A percentile compares a stretch with the other conserved stretches of the same genome.
These are phyloP conservation scores for Nasonia vitripennis DNA, from an alignment of 1,140 invertebrate genomes.

Conservation along the genomic window DNA sequence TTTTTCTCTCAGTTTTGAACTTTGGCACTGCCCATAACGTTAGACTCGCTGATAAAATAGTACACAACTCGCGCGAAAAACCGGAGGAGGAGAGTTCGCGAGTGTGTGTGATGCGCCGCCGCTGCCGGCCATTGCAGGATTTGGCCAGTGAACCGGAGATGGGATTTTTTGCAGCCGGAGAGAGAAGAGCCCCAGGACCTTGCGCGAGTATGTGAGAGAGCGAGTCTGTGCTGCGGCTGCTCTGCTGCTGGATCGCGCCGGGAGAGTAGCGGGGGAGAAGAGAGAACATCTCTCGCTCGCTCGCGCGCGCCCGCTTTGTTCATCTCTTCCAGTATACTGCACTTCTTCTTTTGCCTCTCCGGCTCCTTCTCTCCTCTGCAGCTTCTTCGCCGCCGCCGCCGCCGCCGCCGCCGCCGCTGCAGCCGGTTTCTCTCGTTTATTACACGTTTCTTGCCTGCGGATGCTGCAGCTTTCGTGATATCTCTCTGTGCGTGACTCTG, in stretches of 20 bases:
- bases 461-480: slow-evolving; percentile 1
- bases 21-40: background rate
- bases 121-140: background rate
- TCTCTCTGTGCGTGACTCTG: background rate
- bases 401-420: background rate
- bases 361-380: slow-evolving; percentile 18
- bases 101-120: background rate
- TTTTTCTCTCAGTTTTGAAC: background rate
- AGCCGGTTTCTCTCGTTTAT: slow-evolving; percentile 19
- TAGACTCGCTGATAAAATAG: too few species aligned
- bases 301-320: slow-evolving; percentile 34
- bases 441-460: background rate
- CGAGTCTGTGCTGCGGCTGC: background rate
- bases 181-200: background rate
- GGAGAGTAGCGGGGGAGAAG: background rate
- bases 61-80: background rate
- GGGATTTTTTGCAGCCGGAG: background rate
- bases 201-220: slow-evolving; percentile 7
- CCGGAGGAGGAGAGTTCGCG: background rate
- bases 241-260: background rate
- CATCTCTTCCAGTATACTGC: slow-evolving; percentile 11
- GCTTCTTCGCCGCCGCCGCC: slow-evolving; percentile 21
- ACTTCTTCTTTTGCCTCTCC: slow-evolving; percentile 4
- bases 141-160: slow-evolving; percentile 9
- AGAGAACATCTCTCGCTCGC: slow-evolving; percentile 5